Base-by-base conservation (phyloP, 1,140 invertebrate genomes). In the Pseudomyrmex flavicornis region DNA sequence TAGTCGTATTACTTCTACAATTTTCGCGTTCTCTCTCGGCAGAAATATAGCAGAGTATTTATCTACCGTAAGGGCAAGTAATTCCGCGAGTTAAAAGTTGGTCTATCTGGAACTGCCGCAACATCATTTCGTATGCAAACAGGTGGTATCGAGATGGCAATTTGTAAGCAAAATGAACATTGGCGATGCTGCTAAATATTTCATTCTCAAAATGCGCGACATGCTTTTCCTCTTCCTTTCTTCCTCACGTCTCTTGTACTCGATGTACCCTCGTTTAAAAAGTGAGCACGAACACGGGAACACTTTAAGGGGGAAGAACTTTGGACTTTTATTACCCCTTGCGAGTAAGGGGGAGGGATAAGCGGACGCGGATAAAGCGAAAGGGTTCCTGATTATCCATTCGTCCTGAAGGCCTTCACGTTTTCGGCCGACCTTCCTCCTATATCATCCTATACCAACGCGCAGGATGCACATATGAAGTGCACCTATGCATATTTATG, bases 301-400 rank as follows among this genome's bases (percentile, higher is more conserved):
- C 83, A 79, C 86, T 80, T 62, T 5, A 48, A 35, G 35, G 35
- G 50, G 22, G 50, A 73, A 85, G 83, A 65, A 83, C 50, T 66
- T 52, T 22, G 76, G 50, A 69, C 72, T 83, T 88, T 88, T 88
- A 88, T 85, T 83, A 73, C 66, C 48, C n/a, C 46, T 46, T 9
- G 46, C 70, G 50, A 20, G 54, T 52, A 66, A 61, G 22, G 62
- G 59, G 48, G 63, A 26, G 5, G 5, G 35, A 84, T 44, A 73
- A 69, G 73, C 62, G 62, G 46, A n/a, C 22, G n/a, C 56, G 69
- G 48, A 77, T 58, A 52, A 66, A 85, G 35, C 83, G 83, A 68
- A 79, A 85, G 86, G 83, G 76, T 79, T 82, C 73, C 73, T 75
- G 87, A 88, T 88, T 88, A 88, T 88, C 87, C 87, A 88, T 88